phyloP scores from a whole-genome alignment of 2,113 vertebrate species.

The Siniperca knerii region DNA sequence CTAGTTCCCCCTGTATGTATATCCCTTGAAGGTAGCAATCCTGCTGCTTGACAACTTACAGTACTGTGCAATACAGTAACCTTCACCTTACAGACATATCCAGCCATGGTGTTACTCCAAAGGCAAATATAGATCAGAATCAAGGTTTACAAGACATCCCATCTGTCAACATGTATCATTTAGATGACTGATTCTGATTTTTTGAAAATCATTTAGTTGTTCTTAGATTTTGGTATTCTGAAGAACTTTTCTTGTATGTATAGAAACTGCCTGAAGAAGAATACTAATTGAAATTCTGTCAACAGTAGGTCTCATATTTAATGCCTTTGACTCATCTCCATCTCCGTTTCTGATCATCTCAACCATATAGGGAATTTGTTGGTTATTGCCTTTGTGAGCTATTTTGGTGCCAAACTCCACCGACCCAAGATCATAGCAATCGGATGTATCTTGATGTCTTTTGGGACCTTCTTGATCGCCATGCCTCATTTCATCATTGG shows the following conservation, averaged over 20 bases:
- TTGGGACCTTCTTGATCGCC: conserved; percentile 92
- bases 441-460: conserved; percentile 93
- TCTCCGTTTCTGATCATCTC: conserved; percentile 22
- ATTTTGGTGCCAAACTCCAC: conserved; percentile 95
- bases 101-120: background rate
- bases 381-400: conserved; percentile 95
- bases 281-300: background rate
- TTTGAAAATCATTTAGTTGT: background rate
- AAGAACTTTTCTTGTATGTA: background rate
- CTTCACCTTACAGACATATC: background rate
- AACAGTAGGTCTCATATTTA: conserved; percentile 10
- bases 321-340: conserved; percentile 1
- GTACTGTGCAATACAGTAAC: background rate
- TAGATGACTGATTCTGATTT: background rate
- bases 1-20: background rate
- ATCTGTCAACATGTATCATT: background rate
- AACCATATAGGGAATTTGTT: conserved; percentile 90
- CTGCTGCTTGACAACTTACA: background rate
- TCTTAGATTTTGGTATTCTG: background rate
- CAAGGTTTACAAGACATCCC: background rate
- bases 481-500: conserved; percentile 95
- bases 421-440: conserved; percentile 93
- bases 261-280: background rate
- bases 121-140: background rate
- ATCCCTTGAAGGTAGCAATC: background rate